Base-by-base conservation (phyloP, 2,113 vertebrate species). In the Cromileptes altivelis region DNA sequence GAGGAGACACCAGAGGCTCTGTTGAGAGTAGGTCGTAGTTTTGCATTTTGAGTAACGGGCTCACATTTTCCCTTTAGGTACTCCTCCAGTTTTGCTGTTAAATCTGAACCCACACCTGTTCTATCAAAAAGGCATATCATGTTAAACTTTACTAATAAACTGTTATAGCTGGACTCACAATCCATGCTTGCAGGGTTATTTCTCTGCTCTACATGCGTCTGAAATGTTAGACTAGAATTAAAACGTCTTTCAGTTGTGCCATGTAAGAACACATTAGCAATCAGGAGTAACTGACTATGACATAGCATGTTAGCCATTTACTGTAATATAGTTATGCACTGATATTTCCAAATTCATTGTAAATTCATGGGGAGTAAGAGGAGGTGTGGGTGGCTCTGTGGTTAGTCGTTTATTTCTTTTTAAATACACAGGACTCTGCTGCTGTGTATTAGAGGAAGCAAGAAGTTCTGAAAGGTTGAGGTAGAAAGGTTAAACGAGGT, bases 401-500 rank as follows among this genome's bases (percentile, higher is more conserved):
- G 70, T 78, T 40, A 18, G 15, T 45, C 45, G 62, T 50, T 50
- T 53, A 10, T 75, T n/a, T 52, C 27, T 42, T 15, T 42, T 56
- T 25, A 30, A n/a, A 47, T 8, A 27, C 30, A 23, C 8, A 42
- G 25, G 11, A 40, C 45, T 3, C 37, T 71, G 64, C 25, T 25
- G 47, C 12, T 18, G 19, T n/a, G 30, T 62, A 61, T 14, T 58
- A 40, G 45, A 62, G 78, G 6, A 30, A 19, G n/a, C 12, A 58
- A 68, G 21, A 78, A 61, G 42, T 15, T 23, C 69, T 45, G 63
- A 69, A 82, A 84, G 76, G 78, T 89, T 74, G 65, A 60, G 68
- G 37, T 70, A 40, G 57, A 81, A 83, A 89, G 87, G 84, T 89
- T 81, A 82, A 81, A 60, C 15, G 27, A 86, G 89, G 85, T 85